Base-by-base conservation (phyloP, 2,113 vertebrate genomes). In the Gobius niger region DNA sequence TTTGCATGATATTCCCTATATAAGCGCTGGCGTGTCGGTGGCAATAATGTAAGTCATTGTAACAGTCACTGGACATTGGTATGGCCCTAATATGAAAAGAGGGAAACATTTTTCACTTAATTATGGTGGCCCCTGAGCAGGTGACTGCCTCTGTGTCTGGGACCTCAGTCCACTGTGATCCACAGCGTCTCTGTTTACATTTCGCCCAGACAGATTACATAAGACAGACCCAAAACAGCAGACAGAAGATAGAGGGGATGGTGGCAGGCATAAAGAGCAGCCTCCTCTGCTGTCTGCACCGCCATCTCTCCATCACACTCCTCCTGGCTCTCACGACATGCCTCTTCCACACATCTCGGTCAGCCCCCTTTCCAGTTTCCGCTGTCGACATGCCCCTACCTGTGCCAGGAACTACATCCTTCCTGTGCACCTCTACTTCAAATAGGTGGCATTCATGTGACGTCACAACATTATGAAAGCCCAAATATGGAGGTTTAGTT, bases 191-290 rank as follows among this genome's bases (percentile, higher is more conserved):
- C 62, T 90, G 81, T 87, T 68, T 81, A 81, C 80, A 79, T 82
- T 85, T 63, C 47, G 65, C 24, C 65, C 81, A 80, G 85, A 85
- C 83, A 84, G 72, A 77, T 90, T 89, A 87, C 65, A 76, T 89
- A 85, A 88, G 75, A 79, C 9, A 14, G 68, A 87, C 86, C 56
- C 70, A 82, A 79, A 88, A 81, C 81, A 84, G 72, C 52, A 67
- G 72, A 72, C 68, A 40, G 51, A 47, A 66, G 79, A 70, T 47
- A 52, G 75, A 56, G 76, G 67, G 51, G 63, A 73, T 76, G 73
- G 62, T 67, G 62, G 72, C 63, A 44, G 66, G 80, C 78, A 75
- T 71, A 78, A 73, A 72, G 59, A 75, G 44, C 54, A 53, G 46
- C 49, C 70, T 79, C 62, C 57, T 65, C 47, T 59, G 62, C 19